A percentile compares a stretch with the other conserved stretches of the same genome.
Conservation (phyloP, 2,888 invertebrate species). For the Oscheius myriophilus region DNA sequence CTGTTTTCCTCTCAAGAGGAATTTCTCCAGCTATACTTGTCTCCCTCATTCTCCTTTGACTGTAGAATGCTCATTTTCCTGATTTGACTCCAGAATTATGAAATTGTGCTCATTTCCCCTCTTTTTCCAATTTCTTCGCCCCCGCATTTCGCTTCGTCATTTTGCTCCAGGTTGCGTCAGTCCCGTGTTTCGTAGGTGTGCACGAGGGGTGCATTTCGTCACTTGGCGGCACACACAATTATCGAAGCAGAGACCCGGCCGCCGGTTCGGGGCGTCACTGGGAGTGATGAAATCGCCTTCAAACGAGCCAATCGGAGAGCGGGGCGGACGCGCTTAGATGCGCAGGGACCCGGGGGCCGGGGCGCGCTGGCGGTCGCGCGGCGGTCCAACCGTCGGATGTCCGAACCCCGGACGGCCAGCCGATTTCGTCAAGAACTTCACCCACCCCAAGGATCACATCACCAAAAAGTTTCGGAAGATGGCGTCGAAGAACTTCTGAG, state of each 20-base stretch:
- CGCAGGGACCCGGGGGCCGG: constrained; percentile 24
- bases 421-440: too few relatives aligned
- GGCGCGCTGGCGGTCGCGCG: constrained; percentile 4
- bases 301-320: background rate
- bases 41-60: too few relatives aligned
- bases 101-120: too few relatives aligned
- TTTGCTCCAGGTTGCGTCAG: background rate
- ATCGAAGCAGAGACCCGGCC: constrained; percentile 21
- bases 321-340: constrained; percentile 7
- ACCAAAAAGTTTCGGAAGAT: constrained; percentile 10
- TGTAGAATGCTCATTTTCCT: too few relatives aligned
- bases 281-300: constrained; percentile 4
- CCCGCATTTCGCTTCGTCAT: background rate
- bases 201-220: constrained; percentile 7
- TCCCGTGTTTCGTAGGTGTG: background rate
- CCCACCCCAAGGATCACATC: too few relatives aligned
- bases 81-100: too few relatives aligned
- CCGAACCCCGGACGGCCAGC: constrained; percentile 1
- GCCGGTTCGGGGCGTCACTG: background rate
- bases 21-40: too few relatives aligned
- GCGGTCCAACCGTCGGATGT: constrained; percentile 12
- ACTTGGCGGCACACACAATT: constrained; percentile 13
- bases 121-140: too few relatives aligned
- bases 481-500: constrained; percentile 16
- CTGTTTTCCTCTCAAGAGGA: too few relatives aligned